Percentiles rank a stretch among this genome's conserved stretches.
Evolutionary conservation across 2,888 invertebrate genomes (phyloP).

Genomic region (Flabesymbios commensalis): DNA sequence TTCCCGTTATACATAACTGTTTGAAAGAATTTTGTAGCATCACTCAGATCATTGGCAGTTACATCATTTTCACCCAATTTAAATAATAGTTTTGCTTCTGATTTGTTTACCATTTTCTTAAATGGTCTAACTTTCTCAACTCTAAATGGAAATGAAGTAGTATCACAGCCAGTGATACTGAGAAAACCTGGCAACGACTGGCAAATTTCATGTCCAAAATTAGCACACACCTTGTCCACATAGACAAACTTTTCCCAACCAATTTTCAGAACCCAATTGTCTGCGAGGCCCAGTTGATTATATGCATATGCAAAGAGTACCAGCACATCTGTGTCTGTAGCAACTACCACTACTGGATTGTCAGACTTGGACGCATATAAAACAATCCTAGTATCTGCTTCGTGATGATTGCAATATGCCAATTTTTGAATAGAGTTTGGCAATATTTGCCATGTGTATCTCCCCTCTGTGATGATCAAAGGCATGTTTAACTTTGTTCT

Average conservation of each 20-base stretch:
- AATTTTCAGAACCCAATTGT: not conserved
- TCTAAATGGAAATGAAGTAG: not conserved
- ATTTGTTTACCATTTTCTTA: not conserved
- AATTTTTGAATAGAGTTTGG: not conserved
- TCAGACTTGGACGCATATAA: not conserved
- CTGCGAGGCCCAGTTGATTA: not conserved
- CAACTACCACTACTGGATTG: not conserved
- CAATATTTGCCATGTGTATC: not conserved
- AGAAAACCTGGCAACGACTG: not conserved
- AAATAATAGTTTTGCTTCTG: not conserved
- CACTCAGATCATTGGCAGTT: not conserved
- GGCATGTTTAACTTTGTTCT: not conserved
- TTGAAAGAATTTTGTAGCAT: not conserved
- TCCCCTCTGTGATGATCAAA: not conserved
- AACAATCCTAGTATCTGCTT: not conserved
- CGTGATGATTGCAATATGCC: not conserved
- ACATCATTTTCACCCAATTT: not conserved
- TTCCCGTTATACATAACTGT: not conserved
- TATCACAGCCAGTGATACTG: conserved; percentile 1
- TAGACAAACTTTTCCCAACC: too few relatives aligned
- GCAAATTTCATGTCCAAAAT: too few relatives aligned
- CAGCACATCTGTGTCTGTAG: not conserved
- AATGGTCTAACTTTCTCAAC: not conserved
- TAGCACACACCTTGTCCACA: too few relatives aligned
- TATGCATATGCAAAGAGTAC: not conserved